Conservation (phyloP, 2,113 vertebrate species). For the Epinephelus moara region DNA sequence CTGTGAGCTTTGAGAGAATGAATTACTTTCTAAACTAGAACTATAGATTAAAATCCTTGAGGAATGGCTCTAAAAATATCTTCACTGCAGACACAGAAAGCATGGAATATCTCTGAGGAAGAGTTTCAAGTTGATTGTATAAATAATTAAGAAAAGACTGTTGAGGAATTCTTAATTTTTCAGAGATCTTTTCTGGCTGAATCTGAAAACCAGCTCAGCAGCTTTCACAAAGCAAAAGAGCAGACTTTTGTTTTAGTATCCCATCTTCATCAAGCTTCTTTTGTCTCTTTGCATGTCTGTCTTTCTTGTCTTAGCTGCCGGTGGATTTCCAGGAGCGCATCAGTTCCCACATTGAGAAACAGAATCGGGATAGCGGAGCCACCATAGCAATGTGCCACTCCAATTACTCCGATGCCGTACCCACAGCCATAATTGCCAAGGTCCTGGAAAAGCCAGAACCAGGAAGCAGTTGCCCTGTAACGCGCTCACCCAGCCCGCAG, state of each 20-base stretch:
- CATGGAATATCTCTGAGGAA: conserved; percentile 1
- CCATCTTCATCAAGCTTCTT: conserved; percentile 12
- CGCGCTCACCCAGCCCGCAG: conserved; percentile 87
- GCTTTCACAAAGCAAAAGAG: background rate
- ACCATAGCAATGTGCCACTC: conserved; percentile 86
- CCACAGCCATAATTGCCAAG: conserved; percentile 90
- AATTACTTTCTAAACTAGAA: conserved; percentile 47
- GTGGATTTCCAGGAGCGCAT: conserved; percentile 92
- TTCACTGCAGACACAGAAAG: conserved; percentile 5
- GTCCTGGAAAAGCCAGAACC: conserved; percentile 93
- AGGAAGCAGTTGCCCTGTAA: conserved; percentile 85
- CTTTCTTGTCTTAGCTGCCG: conserved; percentile 85
- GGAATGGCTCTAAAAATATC: conserved; percentile 12
- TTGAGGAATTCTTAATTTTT: background rate
- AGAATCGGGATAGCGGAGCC: conserved; percentile 85
- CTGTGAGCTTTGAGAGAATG: conserved; percentile 20
- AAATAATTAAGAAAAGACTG: conserved; percentile 24
- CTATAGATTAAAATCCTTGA: conserved; percentile 30
- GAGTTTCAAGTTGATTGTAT: conserved; percentile 6
- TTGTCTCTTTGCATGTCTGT: conserved; percentile 28
- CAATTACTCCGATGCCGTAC: conserved; percentile 89
- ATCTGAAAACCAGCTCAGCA: conserved; percentile 20
- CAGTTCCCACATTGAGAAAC: conserved; percentile 91
- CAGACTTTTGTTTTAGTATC: conserved; percentile 3
- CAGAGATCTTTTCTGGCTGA: conserved; percentile 2